Evolutionary conservation across 2,888 invertebrate genomes (phyloP), one percentile per base, ranked within the genome.

Genomic region (Toxonevra muliebris): DNA sequence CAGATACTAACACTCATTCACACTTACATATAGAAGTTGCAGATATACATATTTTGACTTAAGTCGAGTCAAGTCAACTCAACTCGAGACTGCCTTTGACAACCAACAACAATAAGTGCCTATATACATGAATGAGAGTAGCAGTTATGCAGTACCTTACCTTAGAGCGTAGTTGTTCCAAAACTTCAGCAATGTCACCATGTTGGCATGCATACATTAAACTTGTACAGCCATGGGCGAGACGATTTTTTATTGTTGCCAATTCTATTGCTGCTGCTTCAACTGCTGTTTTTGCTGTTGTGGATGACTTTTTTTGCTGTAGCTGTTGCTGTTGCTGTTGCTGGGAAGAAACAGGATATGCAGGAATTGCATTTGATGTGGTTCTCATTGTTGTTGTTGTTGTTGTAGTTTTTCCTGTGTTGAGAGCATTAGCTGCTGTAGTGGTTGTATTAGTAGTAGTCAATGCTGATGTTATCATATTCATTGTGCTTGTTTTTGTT

Each of bases 171-270:
- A 95, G 88, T 76, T 93, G 89, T 76, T 90, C 89, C 75, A 92
- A 87, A 74, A 95, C 93, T 75, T 90, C 89, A 73, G 90, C 89
- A 83, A 93, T 91, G 86, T 93, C 91, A 62, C 92, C 93, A 84
- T 94, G 95, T 86, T 95, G 95, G 83, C 95, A 95, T 79, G 95
- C 94, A 87, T 94, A 93, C 95, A 96, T 95, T 81, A 96, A 90
- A 77, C 91, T 90, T 73, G 94, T 93, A 85, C 94, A 93, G 79
- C 94, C 93, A 80, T 88, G 88, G 75, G 87, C 87, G 76, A 90
- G 84, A 76, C 85, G 85, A 73, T 71, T 79, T 78, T 78, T 79
- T 70, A 30, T 30, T 30, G 3, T 30, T 30, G 30, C 30, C 30
- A 30, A 30, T 30, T 30, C 30, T 30, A 30, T 30, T 30, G 30